A percentile compares a stretch with the other conserved stretches of the same genome.
Conservation (phyloP, 2,797 vertebrate genomes). For the Psittacula derbiana region DNA sequence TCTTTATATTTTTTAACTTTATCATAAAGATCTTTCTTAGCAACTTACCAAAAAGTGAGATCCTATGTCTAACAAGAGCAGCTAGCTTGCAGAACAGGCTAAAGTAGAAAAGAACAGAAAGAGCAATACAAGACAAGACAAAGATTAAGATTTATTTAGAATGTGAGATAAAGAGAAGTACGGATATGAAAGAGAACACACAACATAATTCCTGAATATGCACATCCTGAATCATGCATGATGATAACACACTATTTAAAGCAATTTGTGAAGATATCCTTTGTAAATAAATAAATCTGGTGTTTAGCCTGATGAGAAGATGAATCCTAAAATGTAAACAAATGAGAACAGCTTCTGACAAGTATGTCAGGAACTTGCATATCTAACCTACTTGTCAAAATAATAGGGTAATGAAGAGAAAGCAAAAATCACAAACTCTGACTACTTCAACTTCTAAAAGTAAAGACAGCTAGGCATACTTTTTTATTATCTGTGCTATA, state of each 20-base stretch:
- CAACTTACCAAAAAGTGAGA: conserved; percentile 98
- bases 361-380: background rate
- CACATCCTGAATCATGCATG: background rate
- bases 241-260: background rate
- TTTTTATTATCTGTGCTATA: background rate
- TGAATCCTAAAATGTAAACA: background rate
- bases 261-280: background rate
- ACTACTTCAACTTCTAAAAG: background rate
- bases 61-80: conserved; percentile 99
- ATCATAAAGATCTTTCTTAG: background rate
- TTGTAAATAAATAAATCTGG: background rate
- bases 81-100: conserved; percentile 99
- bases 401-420: background rate
- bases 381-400: background rate
- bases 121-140: conserved; percentile 57
- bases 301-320: background rate
- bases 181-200: background rate
- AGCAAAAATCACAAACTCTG: background rate
- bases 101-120: conserved; percentile 67
- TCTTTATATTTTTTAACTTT: background rate
- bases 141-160: conserved; percentile 28
- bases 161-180: background rate
- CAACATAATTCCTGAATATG: background rate
- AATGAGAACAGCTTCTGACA: background rate
- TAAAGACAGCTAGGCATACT: background rate